These are phyloP conservation scores for Lasiommata megera DNA, from an alignment of 2,888 invertebrate species.

Conservation along the genomic window DNA sequence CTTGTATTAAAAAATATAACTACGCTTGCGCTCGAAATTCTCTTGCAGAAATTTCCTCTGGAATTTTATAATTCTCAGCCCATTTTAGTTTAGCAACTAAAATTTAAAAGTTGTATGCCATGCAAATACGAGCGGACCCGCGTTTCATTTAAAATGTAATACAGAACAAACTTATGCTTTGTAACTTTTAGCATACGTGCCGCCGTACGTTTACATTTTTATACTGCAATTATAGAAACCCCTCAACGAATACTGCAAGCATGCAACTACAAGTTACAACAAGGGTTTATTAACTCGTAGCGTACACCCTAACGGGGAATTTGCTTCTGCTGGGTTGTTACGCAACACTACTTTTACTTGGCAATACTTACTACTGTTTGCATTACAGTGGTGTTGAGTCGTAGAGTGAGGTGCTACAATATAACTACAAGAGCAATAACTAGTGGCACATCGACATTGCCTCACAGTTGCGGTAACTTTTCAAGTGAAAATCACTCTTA, in stretches of 20 bases:
- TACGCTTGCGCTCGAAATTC: background rate
- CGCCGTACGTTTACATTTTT: slow-evolving; percentile 4
- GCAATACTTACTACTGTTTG: too few relatives aligned
- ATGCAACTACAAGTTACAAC: too few relatives aligned
- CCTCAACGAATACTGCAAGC: background rate
- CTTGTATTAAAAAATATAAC: background rate
- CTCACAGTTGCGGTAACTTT: too few relatives aligned
- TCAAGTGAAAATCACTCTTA: too few relatives aligned
- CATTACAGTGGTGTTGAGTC: too few relatives aligned
- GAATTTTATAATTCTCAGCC: slow-evolving; percentile 15
- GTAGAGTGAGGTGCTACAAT: too few relatives aligned
- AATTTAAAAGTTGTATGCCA: slow-evolving; percentile 12
- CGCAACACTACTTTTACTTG: too few relatives aligned
- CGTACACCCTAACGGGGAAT: too few relatives aligned
- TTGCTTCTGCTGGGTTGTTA: too few relatives aligned
- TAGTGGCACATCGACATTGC: too few relatives aligned
- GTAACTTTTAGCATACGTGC: background rate
- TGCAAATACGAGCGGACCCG: slow-evolving; percentile 9
- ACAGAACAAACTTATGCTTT: slow-evolving; percentile 1
- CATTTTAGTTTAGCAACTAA: slow-evolving; percentile 13
- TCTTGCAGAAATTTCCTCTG: background rate
- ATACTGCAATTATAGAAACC: background rate
- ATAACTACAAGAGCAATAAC: too few relatives aligned
- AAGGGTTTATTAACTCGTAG: too few relatives aligned
- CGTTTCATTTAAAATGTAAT: slow-evolving; percentile 19